These are phyloP conservation scores for Cheiracanthium punctorium DNA, from an alignment of 2,888 invertebrate genomes.

Conservation along the genomic window DNA sequence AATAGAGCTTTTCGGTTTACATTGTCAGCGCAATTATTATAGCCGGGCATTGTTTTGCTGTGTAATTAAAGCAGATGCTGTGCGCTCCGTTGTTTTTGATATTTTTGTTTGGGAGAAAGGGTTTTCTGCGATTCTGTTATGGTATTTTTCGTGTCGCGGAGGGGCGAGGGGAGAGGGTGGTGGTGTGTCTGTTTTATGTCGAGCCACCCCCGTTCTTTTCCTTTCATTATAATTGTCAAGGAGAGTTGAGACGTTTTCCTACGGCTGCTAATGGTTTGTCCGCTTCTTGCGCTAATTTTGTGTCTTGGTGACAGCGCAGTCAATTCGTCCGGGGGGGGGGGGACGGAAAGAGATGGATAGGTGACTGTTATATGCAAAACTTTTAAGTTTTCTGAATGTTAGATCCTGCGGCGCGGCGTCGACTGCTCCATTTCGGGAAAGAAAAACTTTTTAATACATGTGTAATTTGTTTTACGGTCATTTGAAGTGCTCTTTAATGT, in stretches of 20 bases:
- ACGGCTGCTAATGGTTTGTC: not conserved
- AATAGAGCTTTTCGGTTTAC: conserved; percentile 57
- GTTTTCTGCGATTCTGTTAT: conserved; percentile 49
- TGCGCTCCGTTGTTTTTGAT: conserved; percentile 24
- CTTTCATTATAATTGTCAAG: not conserved
- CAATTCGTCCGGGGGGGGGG: not conserved
- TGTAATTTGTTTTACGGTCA: not conserved
- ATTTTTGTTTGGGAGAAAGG: conserved; percentile 48
- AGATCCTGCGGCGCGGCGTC: too few relatives aligned
- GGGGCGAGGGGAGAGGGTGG: not conserved
- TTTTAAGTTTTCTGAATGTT: too few relatives aligned
- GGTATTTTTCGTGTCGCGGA: conserved; percentile 27
- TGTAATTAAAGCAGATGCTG: conserved; percentile 66
- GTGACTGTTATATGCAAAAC: too few relatives aligned
- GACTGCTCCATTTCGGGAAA: not conserved
- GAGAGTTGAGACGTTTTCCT: not conserved
- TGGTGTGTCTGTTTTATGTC: not conserved
- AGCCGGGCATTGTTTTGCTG: conserved; percentile 64
- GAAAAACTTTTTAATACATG: not conserved
- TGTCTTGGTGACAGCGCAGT: not conserved
- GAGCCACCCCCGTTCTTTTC: not conserved
- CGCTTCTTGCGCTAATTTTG: not conserved
- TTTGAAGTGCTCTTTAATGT: not conserved
- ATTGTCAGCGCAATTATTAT: conserved; percentile 69
- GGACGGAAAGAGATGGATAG: too few relatives aligned